Evolutionary conservation across 2,113 vertebrate species (phyloP).

Genomic region (Nycticebus coucang): DNA sequence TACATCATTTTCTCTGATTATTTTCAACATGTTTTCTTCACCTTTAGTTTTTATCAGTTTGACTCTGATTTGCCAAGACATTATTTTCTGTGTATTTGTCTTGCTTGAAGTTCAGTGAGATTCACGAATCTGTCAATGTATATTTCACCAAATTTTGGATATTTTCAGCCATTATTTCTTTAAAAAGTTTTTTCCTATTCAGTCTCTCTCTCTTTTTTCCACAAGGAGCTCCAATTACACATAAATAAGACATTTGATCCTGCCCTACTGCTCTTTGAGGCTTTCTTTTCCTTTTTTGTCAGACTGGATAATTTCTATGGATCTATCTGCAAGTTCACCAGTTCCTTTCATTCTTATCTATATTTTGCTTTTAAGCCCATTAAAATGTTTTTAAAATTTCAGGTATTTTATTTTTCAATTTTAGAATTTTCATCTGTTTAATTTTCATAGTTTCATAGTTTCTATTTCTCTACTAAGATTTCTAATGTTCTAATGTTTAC

Average conservation of each 20-base stretch:
- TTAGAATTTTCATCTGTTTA: background rate
- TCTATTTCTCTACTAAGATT: background rate
- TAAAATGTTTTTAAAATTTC: background rate
- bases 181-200: background rate
- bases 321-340: background rate
- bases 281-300: background rate
- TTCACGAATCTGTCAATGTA: background rate
- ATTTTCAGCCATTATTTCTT: background rate
- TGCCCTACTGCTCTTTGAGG: background rate
- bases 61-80: background rate
- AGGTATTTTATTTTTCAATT: background rate
- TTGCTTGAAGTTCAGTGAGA: background rate
- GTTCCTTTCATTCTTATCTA: background rate
- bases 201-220: background rate
- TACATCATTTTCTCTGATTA: background rate
- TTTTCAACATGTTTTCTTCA: background rate
- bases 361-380: background rate
- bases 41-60: background rate
- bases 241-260: background rate
- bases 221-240: background rate
- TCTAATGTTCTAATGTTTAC: background rate
- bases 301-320: background rate
- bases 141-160: background rate
- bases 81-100: background rate
- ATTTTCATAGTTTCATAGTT: slow-evolving; percentile 1